Evolutionary conservation across 1,140 invertebrate genomes (phyloP), one percentile per base, ranked within the genome.

Genomic region (Contarinia nasturtii): DNA sequence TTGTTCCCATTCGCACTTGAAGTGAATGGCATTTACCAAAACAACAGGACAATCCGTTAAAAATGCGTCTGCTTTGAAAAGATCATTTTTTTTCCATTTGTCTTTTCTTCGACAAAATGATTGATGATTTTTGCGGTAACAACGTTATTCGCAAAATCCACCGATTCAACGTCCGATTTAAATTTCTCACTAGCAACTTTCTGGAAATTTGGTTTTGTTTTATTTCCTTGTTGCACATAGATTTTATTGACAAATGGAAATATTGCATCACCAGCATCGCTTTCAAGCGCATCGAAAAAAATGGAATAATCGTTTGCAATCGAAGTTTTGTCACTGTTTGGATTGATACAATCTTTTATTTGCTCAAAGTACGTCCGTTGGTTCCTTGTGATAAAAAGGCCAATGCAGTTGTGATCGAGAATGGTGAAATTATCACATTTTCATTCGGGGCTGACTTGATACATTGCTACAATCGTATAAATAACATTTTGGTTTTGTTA

Each of bases 11-110:
- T 49, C 53, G 38, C 60, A 60, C 38, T 62, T 62, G 41, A 82
- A 82, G 55, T 80, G 77, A 22, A 82, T 66, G 2, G 77, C 77
- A 57, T 80, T 82, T 1, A 73, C 62, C 10, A 80, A 58, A 8
- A 81, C 64, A 46, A 80, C 48, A 18, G 40, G 61, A 53, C 66
- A 67, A 4, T 53, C 20, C 0, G 12, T 10, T 45, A 50, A 41
- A 1, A 71, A 42, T 1, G 52, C 53, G 43, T 46, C 60, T 22
- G 60, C 8, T 2, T 54, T 15, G 14, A 80, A 51, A 2, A 81
- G 55, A 51, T 77, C 52, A 42, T 66, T 67, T 19, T 80, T 50
- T 70, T 68, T 34, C 69, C 55, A 33, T 71, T 63, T 0, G 79
- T 80, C 36, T 69, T 52, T n/a, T 68, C 49, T 45, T 66, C 61